A percentile compares a stretch with the other conserved stretches of the same genome.
Conservation (phyloP, 2,113 vertebrate species). For the Nothoprocta perdicaria region DNA sequence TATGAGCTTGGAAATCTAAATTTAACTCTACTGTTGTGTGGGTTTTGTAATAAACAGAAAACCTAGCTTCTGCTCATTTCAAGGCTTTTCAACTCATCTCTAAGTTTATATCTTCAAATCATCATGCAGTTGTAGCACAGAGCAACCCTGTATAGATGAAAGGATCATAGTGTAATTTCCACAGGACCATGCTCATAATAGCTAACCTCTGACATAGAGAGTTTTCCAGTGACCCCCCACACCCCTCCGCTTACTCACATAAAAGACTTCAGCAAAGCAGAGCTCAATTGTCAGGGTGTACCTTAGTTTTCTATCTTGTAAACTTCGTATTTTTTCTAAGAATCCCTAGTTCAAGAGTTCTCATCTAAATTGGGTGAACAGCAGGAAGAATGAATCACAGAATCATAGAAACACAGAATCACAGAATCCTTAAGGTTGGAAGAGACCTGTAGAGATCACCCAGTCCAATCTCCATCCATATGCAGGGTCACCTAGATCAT, state of each 20-base stretch:
- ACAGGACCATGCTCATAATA: neutral
- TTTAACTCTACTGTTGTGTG: neutral
- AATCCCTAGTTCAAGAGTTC: neutral
- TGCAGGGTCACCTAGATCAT: too few species aligned
- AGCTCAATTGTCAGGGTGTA: neutral
- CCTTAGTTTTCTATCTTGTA: neutral
- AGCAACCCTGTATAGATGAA: neutral
- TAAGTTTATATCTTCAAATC: neutral
- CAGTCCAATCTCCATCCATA: too few species aligned
- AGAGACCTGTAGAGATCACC: too few species aligned
- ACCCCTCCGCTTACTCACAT: neutral
- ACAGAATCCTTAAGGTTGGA: too few species aligned
- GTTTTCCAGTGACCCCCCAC: neutral
- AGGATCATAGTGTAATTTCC: neutral
- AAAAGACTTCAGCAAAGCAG: neutral
- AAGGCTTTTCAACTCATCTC: neutral
- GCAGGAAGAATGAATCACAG: neutral
- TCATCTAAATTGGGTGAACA: neutral
- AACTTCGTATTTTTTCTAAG: neutral
- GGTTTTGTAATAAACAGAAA: conserved; percentile 11
- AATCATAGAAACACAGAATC: too few species aligned
- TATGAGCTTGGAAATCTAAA: neutral
- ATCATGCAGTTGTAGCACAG: neutral
- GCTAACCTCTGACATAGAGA: neutral
- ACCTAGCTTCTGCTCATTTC: neutral